Conservation (phyloP, 2,888 invertebrate species). For the Omphaloscelis lunosa region DNA sequence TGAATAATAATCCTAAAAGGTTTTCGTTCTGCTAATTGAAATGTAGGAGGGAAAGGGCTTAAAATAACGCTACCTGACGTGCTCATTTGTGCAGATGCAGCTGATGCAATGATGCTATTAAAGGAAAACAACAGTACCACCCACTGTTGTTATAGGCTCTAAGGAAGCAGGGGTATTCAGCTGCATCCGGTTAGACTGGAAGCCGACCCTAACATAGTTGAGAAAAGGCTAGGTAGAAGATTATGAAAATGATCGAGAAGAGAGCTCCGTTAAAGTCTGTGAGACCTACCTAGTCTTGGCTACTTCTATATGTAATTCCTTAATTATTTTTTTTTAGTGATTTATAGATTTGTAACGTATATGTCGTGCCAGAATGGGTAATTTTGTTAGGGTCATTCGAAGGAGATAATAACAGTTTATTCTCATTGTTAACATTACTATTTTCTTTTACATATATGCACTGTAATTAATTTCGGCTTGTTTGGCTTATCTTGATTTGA, state of each 20-base stretch:
- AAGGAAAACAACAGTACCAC: too few relatives aligned
- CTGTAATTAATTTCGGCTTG: conserved; percentile 3
- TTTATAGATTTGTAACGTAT: not conserved
- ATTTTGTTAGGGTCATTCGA: not conserved
- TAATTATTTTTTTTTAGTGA: not conserved
- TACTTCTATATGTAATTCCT: not conserved
- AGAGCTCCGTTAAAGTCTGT: not conserved
- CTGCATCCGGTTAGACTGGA: not conserved
- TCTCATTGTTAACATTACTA: not conserved
- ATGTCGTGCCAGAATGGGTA: not conserved
- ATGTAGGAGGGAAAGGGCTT: conserved; percentile 35
- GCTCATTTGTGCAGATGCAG: conserved; percentile 60
- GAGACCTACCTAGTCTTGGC: not conserved
- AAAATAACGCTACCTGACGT: conserved; percentile 58
- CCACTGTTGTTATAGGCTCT: too few relatives aligned
- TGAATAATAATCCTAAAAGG: conserved; percentile 56
- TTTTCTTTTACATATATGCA: conserved; percentile 1
- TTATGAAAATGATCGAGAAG: not conserved
- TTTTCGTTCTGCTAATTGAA: conserved; percentile 50
- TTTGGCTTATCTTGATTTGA: conserved; percentile 35
- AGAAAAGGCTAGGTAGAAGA: not conserved
- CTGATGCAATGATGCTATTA: conserved; percentile 46
- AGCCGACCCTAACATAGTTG: not conserved
- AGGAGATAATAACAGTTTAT: conserved; percentile 1
- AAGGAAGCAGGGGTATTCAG: not conserved